Evolutionary conservation across 2,888 invertebrate genomes (phyloP).

Genomic region (Octonoba sinensis): DNA sequence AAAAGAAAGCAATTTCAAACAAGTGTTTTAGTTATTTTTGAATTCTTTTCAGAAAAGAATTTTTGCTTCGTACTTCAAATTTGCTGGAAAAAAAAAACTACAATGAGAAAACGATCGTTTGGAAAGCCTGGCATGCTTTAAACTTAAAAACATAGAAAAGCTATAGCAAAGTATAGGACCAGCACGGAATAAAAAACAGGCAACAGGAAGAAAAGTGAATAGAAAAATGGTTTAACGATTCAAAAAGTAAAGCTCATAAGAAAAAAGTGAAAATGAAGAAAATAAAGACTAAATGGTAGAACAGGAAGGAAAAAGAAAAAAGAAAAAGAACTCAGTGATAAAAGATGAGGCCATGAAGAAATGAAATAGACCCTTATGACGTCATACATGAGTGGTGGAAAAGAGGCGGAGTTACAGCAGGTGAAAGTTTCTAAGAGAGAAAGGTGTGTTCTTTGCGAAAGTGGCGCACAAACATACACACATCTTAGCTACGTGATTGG

Average conservation of each 20-base stretch:
- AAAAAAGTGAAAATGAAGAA: slow-evolving; percentile 13
- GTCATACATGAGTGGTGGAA: slow-evolving; percentile 31
- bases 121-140: slow-evolving; percentile 6
- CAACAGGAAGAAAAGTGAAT: slow-evolving; percentile 18
- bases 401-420: slow-evolving; percentile 32
- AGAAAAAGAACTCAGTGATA: slow-evolving; percentile 17
- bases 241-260: slow-evolving; percentile 16
- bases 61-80: too few relatives aligned
- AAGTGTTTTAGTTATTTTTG: too few relatives aligned
- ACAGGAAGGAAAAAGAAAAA: slow-evolving; percentile 11
- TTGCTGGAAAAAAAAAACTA: too few relatives aligned
- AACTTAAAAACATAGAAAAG: slow-evolving; percentile 15
- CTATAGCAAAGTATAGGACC: not conserved
- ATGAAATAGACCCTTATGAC: slow-evolving; percentile 49
- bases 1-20: too few relatives aligned
- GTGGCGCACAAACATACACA: slow-evolving; percentile 7
- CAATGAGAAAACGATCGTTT: slow-evolving; percentile 15
- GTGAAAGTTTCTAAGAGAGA: slow-evolving; percentile 21
- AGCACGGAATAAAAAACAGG: not conserved
- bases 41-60: too few relatives aligned
- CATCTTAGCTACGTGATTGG: too few relatives aligned
- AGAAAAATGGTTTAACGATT: slow-evolving; percentile 36
- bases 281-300: slow-evolving; percentile 12
- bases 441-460: not conserved
- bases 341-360: slow-evolving; percentile 43